Base-by-base conservation (phyloP, 2,797 vertebrate species). In the Avahi laniger region DNA sequence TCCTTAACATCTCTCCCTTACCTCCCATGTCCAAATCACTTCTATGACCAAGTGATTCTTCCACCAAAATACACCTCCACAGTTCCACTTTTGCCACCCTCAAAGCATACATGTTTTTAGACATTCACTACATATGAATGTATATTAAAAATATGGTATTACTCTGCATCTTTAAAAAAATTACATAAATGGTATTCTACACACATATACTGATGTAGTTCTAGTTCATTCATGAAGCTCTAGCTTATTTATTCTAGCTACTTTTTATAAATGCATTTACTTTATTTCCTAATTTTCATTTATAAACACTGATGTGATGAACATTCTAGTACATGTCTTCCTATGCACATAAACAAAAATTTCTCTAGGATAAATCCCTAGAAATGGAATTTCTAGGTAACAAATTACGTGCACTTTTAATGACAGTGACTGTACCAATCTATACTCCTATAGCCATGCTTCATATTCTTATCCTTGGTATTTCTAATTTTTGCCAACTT, bases 401-500 rank as follows among this genome's bases (percentile, higher is more conserved):
- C 14, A 65, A 70, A 67, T n/a, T 87, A 35, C 22, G 46, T 70
- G 11, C 14, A 50, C 22, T 79, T 91, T 85, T 41, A 28, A 84
- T 70, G 14, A 67, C 91, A 91, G 33, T 33, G 50, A 69, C 17
- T 65, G 0, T 70, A 78, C 38, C 50, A 83, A 65, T 72, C 91
- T 46, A 75, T 2, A 87, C 33, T 57, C 26, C 28, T 4, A 48
- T n/a, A 76, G 43, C 8, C 63, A 57, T 15, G 33, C 28, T 81
- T 93, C 50, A 54, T 43, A 65, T 46, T 88, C 46, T 82, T 26
- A 94, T 87, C 33, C 35, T 87, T 54, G 30, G 61, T 63, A 91
- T 75, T 81, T 95, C 43, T 54, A 72, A 70, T 65, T 78, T 63
- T 86, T 83, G 83, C 52, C 83, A 91, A 81, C 20, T 76, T 69